These are phyloP conservation scores for Listronotus oregonensis DNA, from an alignment of 1,140 invertebrate species.

Conservation along the genomic window DNA sequence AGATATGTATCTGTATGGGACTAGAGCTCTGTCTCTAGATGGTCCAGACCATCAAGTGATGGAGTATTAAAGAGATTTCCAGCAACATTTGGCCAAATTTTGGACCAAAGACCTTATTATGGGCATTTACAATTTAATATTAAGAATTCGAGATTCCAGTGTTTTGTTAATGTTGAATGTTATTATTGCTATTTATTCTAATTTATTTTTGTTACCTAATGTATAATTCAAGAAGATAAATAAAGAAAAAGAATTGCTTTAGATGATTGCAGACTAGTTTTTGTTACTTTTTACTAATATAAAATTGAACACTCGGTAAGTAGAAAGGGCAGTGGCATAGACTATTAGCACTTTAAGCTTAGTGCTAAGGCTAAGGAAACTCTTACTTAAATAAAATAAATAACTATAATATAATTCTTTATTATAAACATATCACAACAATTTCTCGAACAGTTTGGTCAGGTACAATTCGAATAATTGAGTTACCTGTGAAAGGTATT, in stretches of 20 bases:
- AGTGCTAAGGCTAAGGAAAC: too few species aligned
- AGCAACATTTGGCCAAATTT: constrained; percentile 2
- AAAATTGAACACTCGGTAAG: too few species aligned
- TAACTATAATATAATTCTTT: constrained; percentile 16
- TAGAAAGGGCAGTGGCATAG: too few species aligned
- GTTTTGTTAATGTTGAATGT: too few species aligned
- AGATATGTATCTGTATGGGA: constrained; percentile 91
- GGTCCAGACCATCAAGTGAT: constrained; percentile 35
- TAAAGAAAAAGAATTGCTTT: too few species aligned
- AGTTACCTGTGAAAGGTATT: background rate
- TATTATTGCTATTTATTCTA: too few species aligned
- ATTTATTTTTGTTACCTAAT: too few species aligned
- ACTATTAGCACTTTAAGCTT: too few species aligned
- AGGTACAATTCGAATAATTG: constrained; percentile 16
- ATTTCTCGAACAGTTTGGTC: constrained; percentile 13
- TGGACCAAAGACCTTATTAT: constrained; percentile 4
- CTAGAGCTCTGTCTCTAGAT: constrained; percentile 52
- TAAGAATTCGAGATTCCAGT: too few species aligned
- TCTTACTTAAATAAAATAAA: constrained; percentile 6
- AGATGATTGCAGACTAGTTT: too few species aligned
- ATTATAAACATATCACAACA: constrained; percentile 27
- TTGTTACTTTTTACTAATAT: too few species aligned
- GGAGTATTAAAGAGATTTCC: constrained; percentile 8
- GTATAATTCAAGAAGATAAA: too few species aligned
- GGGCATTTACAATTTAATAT: background rate